Evolutionary conservation across 2,113 vertebrate species (phyloP).

Genomic region (Serilophus lunatus): DNA sequence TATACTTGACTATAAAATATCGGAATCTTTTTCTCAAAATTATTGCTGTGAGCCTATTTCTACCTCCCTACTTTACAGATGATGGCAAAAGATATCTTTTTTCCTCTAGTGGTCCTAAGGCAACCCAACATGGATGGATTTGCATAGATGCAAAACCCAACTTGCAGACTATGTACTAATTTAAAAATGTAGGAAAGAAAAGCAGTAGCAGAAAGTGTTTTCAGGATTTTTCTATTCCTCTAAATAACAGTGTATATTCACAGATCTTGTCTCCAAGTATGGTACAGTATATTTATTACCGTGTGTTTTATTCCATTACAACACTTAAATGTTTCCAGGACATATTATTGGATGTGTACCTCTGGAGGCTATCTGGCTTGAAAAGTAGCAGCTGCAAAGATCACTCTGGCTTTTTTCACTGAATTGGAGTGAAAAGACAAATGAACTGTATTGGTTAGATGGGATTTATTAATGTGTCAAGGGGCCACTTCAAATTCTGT

Average conservation of each 20-base stretch:
- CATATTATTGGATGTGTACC: background rate
- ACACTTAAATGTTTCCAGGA: background rate
- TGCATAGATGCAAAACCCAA: background rate
- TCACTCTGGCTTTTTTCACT: background rate
- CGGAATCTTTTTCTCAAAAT: background rate
- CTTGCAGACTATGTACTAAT: background rate
- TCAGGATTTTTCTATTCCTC: background rate
- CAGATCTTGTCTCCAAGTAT: background rate
- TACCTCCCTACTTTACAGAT: background rate
- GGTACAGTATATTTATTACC: background rate
- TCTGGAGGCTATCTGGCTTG: background rate
- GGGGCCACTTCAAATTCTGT: background rate
- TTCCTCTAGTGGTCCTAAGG: background rate
- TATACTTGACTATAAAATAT: background rate
- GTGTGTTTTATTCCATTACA: background rate
- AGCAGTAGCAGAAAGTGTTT: background rate
- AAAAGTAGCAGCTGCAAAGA: background rate
- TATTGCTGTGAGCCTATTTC: background rate
- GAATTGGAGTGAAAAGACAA: background rate
- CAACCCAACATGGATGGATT: no score
- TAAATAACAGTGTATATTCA: background rate
- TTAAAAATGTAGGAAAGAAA: background rate
- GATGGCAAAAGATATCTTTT: background rate
- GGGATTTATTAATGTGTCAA: background rate
- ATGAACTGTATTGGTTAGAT: background rate